phyloP scores from a whole-genome alignment of 2,888 invertebrate genomes.

The Cyaniris semiargus region DNA sequence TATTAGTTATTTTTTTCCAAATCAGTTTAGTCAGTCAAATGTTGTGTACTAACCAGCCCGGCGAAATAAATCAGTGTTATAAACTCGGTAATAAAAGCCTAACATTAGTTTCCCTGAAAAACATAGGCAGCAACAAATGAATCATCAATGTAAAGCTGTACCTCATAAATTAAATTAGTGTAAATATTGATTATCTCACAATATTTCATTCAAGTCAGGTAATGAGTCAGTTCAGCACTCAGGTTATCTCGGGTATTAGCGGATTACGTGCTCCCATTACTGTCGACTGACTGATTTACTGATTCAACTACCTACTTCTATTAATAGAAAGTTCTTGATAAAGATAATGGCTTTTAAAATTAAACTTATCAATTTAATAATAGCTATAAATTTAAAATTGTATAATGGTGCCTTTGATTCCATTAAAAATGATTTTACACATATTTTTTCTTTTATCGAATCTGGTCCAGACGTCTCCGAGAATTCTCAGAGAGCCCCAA shows the following conservation, averaged over 20 bases:
- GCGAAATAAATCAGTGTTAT: neutral
- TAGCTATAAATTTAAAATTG: neutral
- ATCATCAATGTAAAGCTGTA: neutral
- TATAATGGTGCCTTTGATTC: too few relatives aligned
- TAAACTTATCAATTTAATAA: neutral
- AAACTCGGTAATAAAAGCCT: neutral
- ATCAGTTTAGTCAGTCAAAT: neutral
- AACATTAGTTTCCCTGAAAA: neutral
- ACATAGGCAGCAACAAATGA: neutral
- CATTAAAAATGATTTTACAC: neutral
- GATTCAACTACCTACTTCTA: constrained; percentile 15
- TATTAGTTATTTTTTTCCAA: neutral
- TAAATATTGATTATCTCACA: constrained; percentile 6
- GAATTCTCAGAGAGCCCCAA: neutral
- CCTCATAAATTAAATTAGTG: neutral
- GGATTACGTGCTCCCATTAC: constrained; percentile 27
- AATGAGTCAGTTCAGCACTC: constrained; percentile 39
- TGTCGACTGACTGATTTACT: constrained; percentile 22
- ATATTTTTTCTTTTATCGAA: neutral
- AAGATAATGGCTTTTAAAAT: neutral
- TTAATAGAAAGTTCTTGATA: constrained; percentile 6
- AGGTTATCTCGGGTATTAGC: constrained; percentile 40
- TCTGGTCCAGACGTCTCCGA: neutral
- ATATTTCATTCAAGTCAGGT: constrained; percentile 37
- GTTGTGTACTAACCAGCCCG: too few relatives aligned